These are phyloP conservation scores for Buathra laborator DNA, from an alignment of 2,888 invertebrate species.

Conservation along the genomic window DNA sequence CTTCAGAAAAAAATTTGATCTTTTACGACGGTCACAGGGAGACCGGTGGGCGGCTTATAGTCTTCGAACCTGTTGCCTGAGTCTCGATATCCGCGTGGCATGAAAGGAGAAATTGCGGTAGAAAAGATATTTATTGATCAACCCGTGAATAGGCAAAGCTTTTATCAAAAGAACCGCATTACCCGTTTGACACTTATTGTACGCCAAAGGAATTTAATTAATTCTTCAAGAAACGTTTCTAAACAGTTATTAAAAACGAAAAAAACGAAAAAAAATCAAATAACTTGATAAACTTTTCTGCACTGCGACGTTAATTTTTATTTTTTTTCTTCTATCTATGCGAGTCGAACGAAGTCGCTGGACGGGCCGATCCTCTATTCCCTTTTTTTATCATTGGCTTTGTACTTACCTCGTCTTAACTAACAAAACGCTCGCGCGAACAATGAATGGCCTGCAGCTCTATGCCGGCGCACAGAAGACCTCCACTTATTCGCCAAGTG, in stretches of 20 bases:
- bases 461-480: neutral
- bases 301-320: neutral
- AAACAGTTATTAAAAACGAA: slow-evolving; percentile 21
- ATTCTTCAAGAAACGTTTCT: slow-evolving; percentile 44
- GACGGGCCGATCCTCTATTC: neutral
- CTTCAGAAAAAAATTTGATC: neutral
- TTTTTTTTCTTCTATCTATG: neutral
- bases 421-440: slow-evolving; percentile 18
- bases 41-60: neutral
- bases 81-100: neutral
- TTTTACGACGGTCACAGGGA: neutral
- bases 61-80: slow-evolving; percentile 47
- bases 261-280: neutral
- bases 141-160: slow-evolving; percentile 30
- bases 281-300: slow-evolving; percentile 11
- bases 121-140: slow-evolving; percentile 60
- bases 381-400: slow-evolving; percentile 13
- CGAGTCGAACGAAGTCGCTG: slow-evolving; percentile 5
- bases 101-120: slow-evolving; percentile 4
- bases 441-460: slow-evolving; percentile 16
- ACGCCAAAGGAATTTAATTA: slow-evolving; percentile 63
- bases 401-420: neutral
- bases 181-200: slow-evolving; percentile 58
- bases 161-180: slow-evolving; percentile 52
- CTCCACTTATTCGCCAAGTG: neutral